Percentiles rank a stretch among this genome's conserved stretches.
Evolutionary conservation across 1,140 invertebrate species (phyloP).

Genomic region (Drosophila arizonae): DNA sequence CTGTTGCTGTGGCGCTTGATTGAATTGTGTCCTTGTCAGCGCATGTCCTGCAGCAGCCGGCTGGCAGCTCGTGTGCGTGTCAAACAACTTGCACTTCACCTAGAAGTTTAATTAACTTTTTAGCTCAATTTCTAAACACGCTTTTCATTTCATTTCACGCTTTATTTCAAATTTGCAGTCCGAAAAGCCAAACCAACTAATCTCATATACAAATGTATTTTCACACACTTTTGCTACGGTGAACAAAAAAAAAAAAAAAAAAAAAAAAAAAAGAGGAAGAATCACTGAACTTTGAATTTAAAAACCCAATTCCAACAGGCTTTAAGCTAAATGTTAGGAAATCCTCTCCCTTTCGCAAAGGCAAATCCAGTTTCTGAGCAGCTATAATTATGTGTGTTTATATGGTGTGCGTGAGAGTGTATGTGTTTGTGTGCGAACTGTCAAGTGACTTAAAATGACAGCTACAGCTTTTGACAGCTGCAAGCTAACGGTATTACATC

Average conservation of each 20-base stretch:
- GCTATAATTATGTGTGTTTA: slow-evolving; percentile 26
- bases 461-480: slow-evolving; percentile 71
- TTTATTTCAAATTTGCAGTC: slow-evolving; percentile 12
- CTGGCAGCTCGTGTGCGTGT: slow-evolving; percentile 23
- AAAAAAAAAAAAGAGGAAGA: neutral
- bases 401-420: slow-evolving; percentile 5
- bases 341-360: neutral
- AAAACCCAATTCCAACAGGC: neutral
- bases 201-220: slow-evolving; percentile 4
- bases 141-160: slow-evolving; percentile 10
- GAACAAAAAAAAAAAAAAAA: neutral
- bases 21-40: slow-evolving; percentile 76
- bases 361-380: neutral
- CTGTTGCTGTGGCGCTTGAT: slow-evolving; percentile 62
- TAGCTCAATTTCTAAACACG: slow-evolving; percentile 63
- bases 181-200: slow-evolving; percentile 1
- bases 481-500: slow-evolving; percentile 70
- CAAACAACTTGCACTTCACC: slow-evolving; percentile 21
- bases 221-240: neutral
- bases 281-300: slow-evolving; percentile 5
- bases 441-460: slow-evolving; percentile 75
- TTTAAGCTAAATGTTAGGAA: neutral
- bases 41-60: slow-evolving; percentile 50
- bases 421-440: slow-evolving; percentile 31
- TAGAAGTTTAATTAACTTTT: slow-evolving; percentile 77